Percentiles rank a stretch among this genome's conserved stretches.
phyloP scores from a whole-genome alignment of 2,113 vertebrate genomes.

The Tauraco erythrolophus region DNA sequence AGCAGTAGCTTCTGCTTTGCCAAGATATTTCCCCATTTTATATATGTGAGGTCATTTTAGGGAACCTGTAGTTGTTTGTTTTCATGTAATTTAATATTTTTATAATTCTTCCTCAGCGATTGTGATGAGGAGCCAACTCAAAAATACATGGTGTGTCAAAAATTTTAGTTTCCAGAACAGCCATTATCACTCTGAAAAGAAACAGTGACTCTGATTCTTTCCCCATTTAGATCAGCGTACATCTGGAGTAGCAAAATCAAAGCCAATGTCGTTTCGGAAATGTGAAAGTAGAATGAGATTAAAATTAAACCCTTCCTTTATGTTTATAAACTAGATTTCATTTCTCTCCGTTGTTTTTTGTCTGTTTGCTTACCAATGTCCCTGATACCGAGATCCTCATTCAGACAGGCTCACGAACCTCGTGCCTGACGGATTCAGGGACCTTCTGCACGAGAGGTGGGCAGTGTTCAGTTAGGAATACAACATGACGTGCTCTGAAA shows the following conservation, averaged over 20 bases:
- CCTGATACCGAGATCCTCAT: background rate
- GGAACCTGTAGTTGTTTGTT: constrained; percentile 38
- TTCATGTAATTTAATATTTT: constrained; percentile 21
- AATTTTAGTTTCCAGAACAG: background rate
- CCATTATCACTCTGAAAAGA: constrained; percentile 15
- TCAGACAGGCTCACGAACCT: background rate
- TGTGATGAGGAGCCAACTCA: background rate
- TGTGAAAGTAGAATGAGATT: constrained; percentile 13
- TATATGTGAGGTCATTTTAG: constrained; percentile 44
- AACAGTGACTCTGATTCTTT: constrained; percentile 1
- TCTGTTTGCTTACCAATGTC: background rate
- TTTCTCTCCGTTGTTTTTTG: background rate
- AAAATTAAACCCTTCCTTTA: background rate
- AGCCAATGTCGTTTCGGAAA: constrained; percentile 2
- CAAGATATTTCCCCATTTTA: constrained; percentile 53
- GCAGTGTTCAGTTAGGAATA: background rate
- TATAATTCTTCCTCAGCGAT: background rate
- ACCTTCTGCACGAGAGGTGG: background rate
- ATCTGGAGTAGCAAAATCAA: constrained; percentile 45
- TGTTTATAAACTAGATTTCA: background rate
- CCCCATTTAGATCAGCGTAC: background rate
- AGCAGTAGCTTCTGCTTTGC: constrained; percentile 58
- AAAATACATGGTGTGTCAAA: background rate
- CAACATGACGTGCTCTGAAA: background rate
- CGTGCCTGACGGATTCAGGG: background rate